Conservation (phyloP, 2,888 invertebrate species). For the Leucoma salicis region DNA sequence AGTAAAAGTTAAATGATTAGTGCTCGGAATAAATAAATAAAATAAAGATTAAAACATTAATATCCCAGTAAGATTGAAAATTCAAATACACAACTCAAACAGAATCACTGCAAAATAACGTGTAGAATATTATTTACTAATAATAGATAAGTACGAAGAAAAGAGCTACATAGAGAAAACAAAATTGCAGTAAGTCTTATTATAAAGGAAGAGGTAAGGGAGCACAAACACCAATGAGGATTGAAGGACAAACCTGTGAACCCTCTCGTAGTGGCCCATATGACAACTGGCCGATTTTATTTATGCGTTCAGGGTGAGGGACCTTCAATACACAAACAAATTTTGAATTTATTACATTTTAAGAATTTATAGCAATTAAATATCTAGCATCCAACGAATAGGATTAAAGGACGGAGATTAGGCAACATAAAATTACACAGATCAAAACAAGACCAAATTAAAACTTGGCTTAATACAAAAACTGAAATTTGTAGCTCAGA, state of each 20-base stretch:
- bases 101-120: slow-evolving; percentile 56
- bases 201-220: slow-evolving; percentile 66
- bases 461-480: slow-evolving; percentile 41
- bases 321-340: slow-evolving; percentile 85
- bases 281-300: slow-evolving; percentile 85
- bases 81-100: slow-evolving; percentile 4
- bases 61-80: too few species aligned
- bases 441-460: slow-evolving; percentile 40
- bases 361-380: slow-evolving; percentile 46
- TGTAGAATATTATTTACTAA: slow-evolving; percentile 33
- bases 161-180: slow-evolving; percentile 46
- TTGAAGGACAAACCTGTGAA: slow-evolving; percentile 83
- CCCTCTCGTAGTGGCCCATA: slow-evolving; percentile 86
- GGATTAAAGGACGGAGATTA: slow-evolving; percentile 57
- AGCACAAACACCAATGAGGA: slow-evolving; percentile 79
- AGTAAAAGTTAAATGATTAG: slow-evolving; percentile 49
- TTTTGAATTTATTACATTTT: slow-evolving; percentile 66
- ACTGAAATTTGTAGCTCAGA: slow-evolving; percentile 46
- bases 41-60: neutral
- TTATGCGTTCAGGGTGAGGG: slow-evolving; percentile 84
- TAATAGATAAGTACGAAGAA: slow-evolving; percentile 48
- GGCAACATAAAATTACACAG: slow-evolving; percentile 47
- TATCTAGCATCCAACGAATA: slow-evolving; percentile 63
- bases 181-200: slow-evolving; percentile 48
- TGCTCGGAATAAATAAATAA: slow-evolving; percentile 46